Evolutionary conservation across 2,113 vertebrate species (phyloP), one percentile per base, ranked within the genome.

Genomic region (Entelurus aequoreus): DNA sequence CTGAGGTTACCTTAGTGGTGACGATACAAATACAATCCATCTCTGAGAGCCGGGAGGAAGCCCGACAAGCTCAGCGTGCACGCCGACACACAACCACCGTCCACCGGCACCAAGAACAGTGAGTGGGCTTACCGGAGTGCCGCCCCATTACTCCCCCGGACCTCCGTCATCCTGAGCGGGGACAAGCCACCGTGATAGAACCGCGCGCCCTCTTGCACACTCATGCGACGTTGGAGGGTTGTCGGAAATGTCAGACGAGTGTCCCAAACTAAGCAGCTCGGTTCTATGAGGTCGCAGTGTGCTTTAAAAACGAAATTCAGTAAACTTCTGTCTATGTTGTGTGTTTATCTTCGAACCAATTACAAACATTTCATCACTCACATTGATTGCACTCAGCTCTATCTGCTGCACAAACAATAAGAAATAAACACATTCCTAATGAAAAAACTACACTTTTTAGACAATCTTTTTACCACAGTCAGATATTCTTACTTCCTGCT

Each of bases 21-120:
- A 96, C 92, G 82, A 96, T 94, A 85, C 94, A 96, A 75, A 96
- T 92, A 89, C 94, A 95, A 87, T 95, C 94, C 94, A 97, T 95
- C 54, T 71, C 84, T 88, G 74, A 2, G 82, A 84, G 87, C 86
- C 90, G 81, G 88, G 70, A 74, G 80, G 59, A 78, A 85, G 73
- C 82, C 88, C 88, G 84, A 53, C 79, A 68, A 86, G 82, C 84
- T 88, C 87, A 90, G 75, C 86, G 76, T 47, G 52, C 44, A 6
- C 4, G 47, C 68, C 49, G 21, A 28, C 12, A 64, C 52, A 50
- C 51, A 54, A 60, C 54, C n/a, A 65, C 62, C 19, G 1, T 54
- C 2, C 62, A 16, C 53, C 11, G 53, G 9, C 38, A 2, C 19
- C 10, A 28, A 4, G 1, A 28, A 28, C 28, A 8, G 65, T 5